Evolutionary conservation across 1,140 invertebrate species (phyloP).

Genomic region (Dendrolimus punctatus): DNA sequence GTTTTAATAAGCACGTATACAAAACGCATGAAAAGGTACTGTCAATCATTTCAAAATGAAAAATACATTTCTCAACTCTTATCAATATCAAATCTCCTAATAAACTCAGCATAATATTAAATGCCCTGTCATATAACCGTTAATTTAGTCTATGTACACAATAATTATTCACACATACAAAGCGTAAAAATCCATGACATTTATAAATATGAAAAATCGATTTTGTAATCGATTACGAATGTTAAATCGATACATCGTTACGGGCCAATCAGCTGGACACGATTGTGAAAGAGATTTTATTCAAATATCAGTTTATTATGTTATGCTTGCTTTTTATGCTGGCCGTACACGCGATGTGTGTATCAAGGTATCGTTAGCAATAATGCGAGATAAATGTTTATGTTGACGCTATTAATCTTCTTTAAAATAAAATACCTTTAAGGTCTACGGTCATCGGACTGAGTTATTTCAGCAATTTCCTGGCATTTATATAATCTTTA

Average conservation of each 20-base stretch:
- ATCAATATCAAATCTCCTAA: too few species aligned
- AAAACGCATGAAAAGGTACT: too few species aligned
- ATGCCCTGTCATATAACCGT: conserved; percentile 5
- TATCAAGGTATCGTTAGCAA: conserved; percentile 17
- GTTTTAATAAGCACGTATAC: too few species aligned
- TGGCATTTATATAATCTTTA: too few species aligned
- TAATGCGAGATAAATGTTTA: conserved; percentile 23
- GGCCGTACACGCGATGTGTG: conserved; percentile 36
- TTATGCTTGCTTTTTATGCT: conserved; percentile 31
- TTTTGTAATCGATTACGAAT: conserved; percentile 27
- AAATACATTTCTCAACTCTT: too few species aligned
- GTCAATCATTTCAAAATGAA: too few species aligned
- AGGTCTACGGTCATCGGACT: too few species aligned
- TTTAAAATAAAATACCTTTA: neutral
- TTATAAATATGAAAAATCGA: conserved; percentile 37
- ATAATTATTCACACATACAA: conserved; percentile 26
- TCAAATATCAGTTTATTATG: conserved; percentile 23
- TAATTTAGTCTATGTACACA: conserved; percentile 4
- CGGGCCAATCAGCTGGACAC: conserved; percentile 32
- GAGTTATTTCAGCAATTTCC: too few species aligned
- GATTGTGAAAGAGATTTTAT: conserved; percentile 22
- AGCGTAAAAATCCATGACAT: conserved; percentile 34
- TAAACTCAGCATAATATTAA: too few species aligned
- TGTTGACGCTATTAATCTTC: conserved; percentile 7
- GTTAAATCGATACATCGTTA: conserved; percentile 31